Evolutionary conservation across 2,888 invertebrate species (phyloP).

Genomic region (Drosophila helvetica): DNA sequence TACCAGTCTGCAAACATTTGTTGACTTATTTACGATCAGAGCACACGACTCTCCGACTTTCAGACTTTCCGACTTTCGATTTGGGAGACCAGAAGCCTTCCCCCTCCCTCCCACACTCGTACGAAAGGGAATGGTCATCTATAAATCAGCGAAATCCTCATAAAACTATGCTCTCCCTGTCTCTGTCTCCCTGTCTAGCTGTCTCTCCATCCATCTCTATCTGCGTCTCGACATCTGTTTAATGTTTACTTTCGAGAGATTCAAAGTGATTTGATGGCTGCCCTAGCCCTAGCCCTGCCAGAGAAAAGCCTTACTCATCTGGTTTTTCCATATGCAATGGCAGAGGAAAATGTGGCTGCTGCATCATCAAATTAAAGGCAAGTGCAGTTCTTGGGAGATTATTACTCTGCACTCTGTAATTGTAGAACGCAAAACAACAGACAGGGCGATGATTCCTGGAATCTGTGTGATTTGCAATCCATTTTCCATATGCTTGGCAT

Average conservation of each 20-base stretch:
- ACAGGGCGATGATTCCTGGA: not conserved
- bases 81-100: constrained; percentile 21
- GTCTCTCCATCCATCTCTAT: constrained; percentile 3
- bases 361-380: not conserved
- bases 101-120: not conserved
- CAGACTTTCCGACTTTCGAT: not conserved
- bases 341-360: not conserved
- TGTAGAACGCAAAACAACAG: not conserved
- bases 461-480: not conserved
- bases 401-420: not conserved
- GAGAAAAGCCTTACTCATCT: constrained; percentile 41
- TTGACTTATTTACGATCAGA: constrained; percentile 49
- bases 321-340: constrained; percentile 12
- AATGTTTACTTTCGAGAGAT: constrained; percentile 37
- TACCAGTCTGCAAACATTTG: constrained; percentile 34
- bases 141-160: constrained; percentile 36
- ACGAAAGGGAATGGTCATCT: not conserved
- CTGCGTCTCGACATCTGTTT: constrained; percentile 5
- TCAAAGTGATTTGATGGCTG: constrained; percentile 12
- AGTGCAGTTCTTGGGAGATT: not conserved
- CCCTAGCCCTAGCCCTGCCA: not conserved
- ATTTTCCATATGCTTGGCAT: not conserved
- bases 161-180: constrained; percentile 39
- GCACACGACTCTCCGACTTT: constrained; percentile 17
- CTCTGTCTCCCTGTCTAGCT: not conserved